A percentile compares a stretch with the other conserved stretches of the same genome.
Conservation (phyloP, 1,140 invertebrate genomes). For the Drosophila neocordata region DNA sequence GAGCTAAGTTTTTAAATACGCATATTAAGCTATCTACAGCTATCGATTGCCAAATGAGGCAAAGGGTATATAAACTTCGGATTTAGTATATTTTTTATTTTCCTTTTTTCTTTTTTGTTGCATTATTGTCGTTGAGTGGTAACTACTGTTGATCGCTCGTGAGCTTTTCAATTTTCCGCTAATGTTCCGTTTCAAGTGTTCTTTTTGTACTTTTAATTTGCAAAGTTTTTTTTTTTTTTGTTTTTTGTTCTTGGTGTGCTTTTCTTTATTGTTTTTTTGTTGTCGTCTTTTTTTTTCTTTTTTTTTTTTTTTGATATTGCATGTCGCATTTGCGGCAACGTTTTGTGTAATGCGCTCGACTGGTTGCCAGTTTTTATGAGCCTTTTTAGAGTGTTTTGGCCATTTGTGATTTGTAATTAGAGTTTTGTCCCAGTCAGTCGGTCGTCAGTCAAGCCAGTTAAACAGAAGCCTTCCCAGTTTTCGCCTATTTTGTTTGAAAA, state of each 20-base stretch:
- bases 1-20: no score
- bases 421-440: constrained; percentile 42
- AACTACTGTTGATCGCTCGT: constrained; percentile 42
- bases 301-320: constrained; percentile 36
- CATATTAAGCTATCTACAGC: no score
- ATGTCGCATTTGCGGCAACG: constrained; percentile 57
- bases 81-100: background rate
- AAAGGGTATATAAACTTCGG: background rate
- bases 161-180: constrained; percentile 70
- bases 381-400: constrained; percentile 70
- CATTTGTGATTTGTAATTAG: constrained; percentile 79
- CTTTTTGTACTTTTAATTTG: background rate
- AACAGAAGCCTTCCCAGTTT: constrained; percentile 13
- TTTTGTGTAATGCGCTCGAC: constrained; percentile 76
- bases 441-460: constrained; percentile 39
- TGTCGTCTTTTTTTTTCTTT: constrained; percentile 7
- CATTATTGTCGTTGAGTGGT: constrained; percentile 14
- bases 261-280: background rate
- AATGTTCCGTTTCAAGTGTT: constrained; percentile 28
- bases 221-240: background rate
- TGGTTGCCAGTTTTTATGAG: constrained; percentile 67
- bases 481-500: constrained; percentile 37
- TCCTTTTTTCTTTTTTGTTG: constrained; percentile 2
- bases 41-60: no score
- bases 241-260: background rate